Conservation (phyloP, 2,888 invertebrate species). For the Erebia epiphron region DNA sequence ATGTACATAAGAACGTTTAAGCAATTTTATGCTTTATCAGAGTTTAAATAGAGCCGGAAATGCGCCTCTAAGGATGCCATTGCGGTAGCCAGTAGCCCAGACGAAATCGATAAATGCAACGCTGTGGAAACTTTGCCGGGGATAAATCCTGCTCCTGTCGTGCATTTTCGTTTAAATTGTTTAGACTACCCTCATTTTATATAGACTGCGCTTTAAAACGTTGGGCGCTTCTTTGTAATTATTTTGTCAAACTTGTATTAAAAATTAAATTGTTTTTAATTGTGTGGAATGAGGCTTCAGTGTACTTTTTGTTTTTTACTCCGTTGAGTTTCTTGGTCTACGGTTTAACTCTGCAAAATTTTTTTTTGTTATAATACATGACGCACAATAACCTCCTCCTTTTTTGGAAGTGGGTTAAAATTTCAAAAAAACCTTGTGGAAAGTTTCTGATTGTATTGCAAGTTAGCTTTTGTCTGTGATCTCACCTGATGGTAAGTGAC, state of each 20-base stretch:
- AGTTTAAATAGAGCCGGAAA: conserved; percentile 22
- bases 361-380: too few species aligned
- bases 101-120: conserved; percentile 36
- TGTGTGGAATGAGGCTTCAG: too few species aligned
- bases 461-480: too few species aligned
- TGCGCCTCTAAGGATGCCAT: conserved; percentile 5
- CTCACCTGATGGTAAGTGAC: too few species aligned
- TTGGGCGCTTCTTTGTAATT: neutral
- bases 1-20: neutral
- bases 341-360: too few species aligned
- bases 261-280: neutral
- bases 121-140: conserved; percentile 26
- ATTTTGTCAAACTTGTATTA: neutral
- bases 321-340: too few species aligned
- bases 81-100: conserved; percentile 25
- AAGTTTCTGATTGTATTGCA: too few species aligned
- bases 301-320: too few species aligned
- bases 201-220: neutral
- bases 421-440: too few species aligned
- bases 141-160: conserved; percentile 28
- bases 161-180: conserved; percentile 22
- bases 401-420: too few species aligned
- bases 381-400: too few species aligned
- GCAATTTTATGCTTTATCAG: conserved; percentile 24
- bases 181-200: neutral